Evolutionary conservation across 2,888 invertebrate species (phyloP).

Genomic region (Caenorhabditis auriculariae): DNA sequence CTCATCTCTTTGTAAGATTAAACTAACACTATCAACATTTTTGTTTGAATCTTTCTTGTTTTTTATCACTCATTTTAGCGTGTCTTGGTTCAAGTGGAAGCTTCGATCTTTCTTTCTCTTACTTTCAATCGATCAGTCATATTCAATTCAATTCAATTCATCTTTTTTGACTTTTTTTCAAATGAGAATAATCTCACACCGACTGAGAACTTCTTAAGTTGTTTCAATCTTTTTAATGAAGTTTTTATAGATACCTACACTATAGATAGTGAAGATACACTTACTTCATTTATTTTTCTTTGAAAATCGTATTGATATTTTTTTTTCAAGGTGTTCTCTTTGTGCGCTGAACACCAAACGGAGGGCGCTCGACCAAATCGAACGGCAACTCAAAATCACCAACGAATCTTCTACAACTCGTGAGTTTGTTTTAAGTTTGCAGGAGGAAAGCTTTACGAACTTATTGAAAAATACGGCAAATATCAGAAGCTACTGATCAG

Average conservation of each 20-base stretch:
- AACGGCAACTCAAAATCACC: slow-evolving; percentile 39
- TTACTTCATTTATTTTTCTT: too few species aligned
- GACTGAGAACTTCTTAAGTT: neutral
- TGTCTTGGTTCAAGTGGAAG: neutral
- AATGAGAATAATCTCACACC: neutral
- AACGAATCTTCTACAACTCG: neutral
- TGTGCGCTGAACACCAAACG: slow-evolving; percentile 60
- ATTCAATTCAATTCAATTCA: neutral
- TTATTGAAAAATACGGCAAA: too few species aligned
- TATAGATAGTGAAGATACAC: too few species aligned
- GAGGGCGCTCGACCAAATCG: slow-evolving; percentile 59
- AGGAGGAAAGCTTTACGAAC: too few species aligned
- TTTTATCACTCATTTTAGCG: too few species aligned
- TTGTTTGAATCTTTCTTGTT: too few species aligned
- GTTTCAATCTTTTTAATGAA: neutral
- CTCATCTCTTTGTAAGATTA: too few species aligned
- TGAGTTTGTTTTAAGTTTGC: too few species aligned
- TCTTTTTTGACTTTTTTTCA: neutral
- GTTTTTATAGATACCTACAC: neutral
- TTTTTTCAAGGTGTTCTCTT: slow-evolving; percentile 47
- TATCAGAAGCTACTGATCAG: too few species aligned
- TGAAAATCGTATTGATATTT: neutral
- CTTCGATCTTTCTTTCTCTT: neutral
- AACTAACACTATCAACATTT: too few species aligned
- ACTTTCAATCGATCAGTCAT: neutral